Evolutionary conservation across 2,113 vertebrate genomes (phyloP).

Genomic region (Strix aluco): DNA sequence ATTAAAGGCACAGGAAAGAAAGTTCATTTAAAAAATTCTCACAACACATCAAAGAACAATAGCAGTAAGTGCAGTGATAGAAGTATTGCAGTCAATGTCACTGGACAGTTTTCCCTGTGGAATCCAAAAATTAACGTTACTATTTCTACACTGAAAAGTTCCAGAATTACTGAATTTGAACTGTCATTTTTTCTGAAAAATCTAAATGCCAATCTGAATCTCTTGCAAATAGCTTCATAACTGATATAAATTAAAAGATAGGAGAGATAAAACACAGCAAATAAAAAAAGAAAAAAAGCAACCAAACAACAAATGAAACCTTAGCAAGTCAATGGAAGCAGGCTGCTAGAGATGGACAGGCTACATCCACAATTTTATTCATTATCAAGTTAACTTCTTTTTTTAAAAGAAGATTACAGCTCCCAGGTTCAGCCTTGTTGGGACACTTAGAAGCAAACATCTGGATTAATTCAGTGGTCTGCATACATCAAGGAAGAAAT

Average conservation of each 20-base stretch:
- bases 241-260: not conserved
- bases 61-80: not conserved
- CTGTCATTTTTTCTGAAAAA: not conserved
- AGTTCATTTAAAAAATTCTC: not conserved
- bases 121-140: not conserved
- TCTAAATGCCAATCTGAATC: not conserved
- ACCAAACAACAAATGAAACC: not conserved
- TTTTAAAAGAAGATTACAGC: not conserved
- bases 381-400: not conserved
- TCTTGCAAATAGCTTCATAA: not conserved
- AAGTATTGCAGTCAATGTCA: not conserved
- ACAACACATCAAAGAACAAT: not conserved
- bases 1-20: not conserved
- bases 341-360: not conserved
- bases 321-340: not conserved
- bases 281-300: no score
- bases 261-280: not conserved
- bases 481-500: not conserved
- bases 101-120: not conserved
- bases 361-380: not conserved
- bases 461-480: not conserved
- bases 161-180: not conserved
- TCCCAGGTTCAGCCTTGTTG: not conserved
- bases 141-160: not conserved
- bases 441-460: not conserved